Evolutionary conservation across 2,113 vertebrate genomes (phyloP).

Genomic region (Gnathonemus longibarbis): DNA sequence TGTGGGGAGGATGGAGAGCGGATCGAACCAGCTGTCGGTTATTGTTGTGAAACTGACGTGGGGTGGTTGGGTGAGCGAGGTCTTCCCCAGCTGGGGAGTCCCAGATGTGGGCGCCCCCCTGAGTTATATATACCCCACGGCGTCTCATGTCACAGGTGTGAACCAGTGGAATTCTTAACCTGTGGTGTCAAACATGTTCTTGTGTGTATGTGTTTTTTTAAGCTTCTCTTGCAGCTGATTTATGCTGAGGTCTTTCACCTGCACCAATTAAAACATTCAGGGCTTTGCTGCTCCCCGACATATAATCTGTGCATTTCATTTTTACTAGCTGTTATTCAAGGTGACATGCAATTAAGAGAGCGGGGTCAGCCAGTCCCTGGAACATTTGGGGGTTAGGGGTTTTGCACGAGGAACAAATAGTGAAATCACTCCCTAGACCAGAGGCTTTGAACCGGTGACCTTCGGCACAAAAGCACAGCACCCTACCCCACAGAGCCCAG

Average conservation of each 20-base stretch:
- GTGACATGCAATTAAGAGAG: neutral
- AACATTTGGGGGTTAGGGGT: neutral
- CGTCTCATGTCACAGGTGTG: neutral
- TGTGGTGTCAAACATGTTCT: neutral
- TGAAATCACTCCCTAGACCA: neutral
- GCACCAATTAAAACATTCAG: neutral
- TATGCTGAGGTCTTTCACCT: neutral
- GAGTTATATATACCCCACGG: slow-evolving; percentile 11
- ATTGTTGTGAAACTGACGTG: neutral
- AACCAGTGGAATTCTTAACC: neutral
- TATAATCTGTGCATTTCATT: neutral
- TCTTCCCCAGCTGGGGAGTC: slow-evolving; percentile 23
- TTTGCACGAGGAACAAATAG: neutral
- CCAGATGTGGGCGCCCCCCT: slow-evolving; percentile 10
- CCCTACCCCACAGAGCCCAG: neutral
- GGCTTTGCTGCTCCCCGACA: neutral
- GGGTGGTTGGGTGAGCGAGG: neutral
- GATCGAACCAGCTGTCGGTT: neutral
- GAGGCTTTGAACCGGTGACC: neutral
- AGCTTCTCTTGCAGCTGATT: neutral
- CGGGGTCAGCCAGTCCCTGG: neutral
- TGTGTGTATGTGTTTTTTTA: neutral
- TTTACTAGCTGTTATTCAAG: neutral
- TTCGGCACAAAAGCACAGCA: neutral
- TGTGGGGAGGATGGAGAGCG: neutral